Conservation (phyloP, 2,888 invertebrate species). For the Napeogenes sylphis region DNA sequence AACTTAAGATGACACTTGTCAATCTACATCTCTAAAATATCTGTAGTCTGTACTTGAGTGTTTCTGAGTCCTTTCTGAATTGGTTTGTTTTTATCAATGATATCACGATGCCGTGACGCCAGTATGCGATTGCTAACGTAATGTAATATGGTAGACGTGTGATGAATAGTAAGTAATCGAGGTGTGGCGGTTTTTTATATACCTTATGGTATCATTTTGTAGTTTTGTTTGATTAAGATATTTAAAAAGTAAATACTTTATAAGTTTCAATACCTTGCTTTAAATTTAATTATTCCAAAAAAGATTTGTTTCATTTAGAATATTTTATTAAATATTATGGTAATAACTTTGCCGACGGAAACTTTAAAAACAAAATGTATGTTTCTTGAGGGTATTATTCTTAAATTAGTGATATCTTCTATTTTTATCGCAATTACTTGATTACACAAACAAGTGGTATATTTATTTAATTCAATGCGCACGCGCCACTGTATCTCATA, state of each 20-base stretch:
- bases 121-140: slow-evolving; percentile 63
- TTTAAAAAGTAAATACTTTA: too few species aligned
- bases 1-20: slow-evolving; percentile 34
- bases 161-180: slow-evolving; percentile 65
- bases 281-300: too few species aligned
- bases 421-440: slow-evolving; percentile 24
- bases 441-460: slow-evolving; percentile 36
- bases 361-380: too few species aligned
- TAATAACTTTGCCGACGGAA: too few species aligned
- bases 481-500: slow-evolving; percentile 54
- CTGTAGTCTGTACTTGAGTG: slow-evolving; percentile 27
- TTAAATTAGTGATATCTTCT: not conserved
- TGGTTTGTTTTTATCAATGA: slow-evolving; percentile 52
- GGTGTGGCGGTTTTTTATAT: slow-evolving; percentile 60
- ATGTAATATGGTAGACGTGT: slow-evolving; percentile 65
- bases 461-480: slow-evolving; percentile 62
- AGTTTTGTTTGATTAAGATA: not conserved
- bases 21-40: slow-evolving; percentile 20
- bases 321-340: too few species aligned
- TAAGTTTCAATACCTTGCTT: too few species aligned
- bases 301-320: too few species aligned
- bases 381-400: not conserved
- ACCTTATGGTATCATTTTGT: slow-evolving; percentile 19
- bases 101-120: slow-evolving; percentile 44
- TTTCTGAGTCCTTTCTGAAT: slow-evolving; percentile 41